Conservation (phyloP, 2,113 vertebrate genomes). For the Engraulis encrasicolus region DNA sequence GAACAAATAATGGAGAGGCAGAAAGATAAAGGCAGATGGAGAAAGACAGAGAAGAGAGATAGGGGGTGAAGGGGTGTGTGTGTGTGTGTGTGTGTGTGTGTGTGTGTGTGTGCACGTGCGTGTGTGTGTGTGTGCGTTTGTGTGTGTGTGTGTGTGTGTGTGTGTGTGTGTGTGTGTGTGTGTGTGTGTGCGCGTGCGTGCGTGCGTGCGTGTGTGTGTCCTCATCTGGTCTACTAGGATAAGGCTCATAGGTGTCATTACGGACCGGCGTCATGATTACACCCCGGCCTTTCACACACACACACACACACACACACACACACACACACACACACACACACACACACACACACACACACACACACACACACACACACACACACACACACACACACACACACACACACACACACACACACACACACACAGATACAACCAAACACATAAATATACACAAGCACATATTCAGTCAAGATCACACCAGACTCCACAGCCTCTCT, state of each 20-base stretch:
- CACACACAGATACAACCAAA: background rate
- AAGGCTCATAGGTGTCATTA: background rate
- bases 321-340: too few relatives aligned
- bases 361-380: background rate
- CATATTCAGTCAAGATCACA: background rate
- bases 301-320: background rate
- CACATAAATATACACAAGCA: background rate
- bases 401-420: background rate
- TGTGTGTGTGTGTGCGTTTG: background rate
- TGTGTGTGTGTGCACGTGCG: slow-evolving; percentile 24
- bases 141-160: background rate
- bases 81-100: background rate
- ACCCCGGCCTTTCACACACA: background rate
- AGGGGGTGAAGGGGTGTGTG: background rate
- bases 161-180: background rate
- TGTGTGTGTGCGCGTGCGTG: background rate
- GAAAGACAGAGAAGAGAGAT: background rate
- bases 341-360: background rate
- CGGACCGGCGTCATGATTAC: background rate
- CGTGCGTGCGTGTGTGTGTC: background rate
- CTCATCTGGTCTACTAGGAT: background rate
- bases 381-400: background rate
- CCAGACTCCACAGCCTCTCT: background rate
- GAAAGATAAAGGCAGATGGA: background rate
- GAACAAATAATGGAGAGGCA: slow-evolving; percentile 42